These are phyloP conservation scores for Uria lomvia DNA, from an alignment of 2,113 vertebrate species.

Conservation along the genomic window DNA sequence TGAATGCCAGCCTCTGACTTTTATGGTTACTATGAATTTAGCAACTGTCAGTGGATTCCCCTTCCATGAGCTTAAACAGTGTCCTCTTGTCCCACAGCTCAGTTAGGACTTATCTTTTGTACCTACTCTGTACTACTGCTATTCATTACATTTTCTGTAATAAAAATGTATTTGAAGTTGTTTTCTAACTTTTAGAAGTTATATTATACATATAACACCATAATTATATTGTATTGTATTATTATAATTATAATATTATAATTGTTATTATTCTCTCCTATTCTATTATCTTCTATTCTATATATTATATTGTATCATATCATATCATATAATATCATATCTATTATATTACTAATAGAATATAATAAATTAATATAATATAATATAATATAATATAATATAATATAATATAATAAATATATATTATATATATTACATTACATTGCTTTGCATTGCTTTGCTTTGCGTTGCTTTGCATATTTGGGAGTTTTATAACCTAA, in stretches of 20 bases:
- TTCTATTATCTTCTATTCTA: too few species aligned
- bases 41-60: not conserved
- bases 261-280: not conserved
- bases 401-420: too few species aligned
- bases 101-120: not conserved
- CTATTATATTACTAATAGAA: not conserved
- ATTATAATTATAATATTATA: too few species aligned
- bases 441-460: not conserved
- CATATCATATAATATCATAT: too few species aligned
- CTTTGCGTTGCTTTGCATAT: not conserved
- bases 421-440: not conserved
- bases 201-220: too few species aligned
- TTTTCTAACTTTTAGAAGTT: not conserved
- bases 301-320: too few species aligned
- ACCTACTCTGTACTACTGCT: not conserved
- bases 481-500: not conserved
- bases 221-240: too few species aligned
- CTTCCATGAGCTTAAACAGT: not conserved
- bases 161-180: not conserved
- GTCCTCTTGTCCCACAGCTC: not conserved
- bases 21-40: not conserved
- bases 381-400: too few species aligned
- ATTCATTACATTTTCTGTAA: not conserved
- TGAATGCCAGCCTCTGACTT: not conserved
- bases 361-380: too few species aligned